These are phyloP conservation scores for Eptesicus fuscus DNA, from an alignment of 2,113 vertebrate genomes.

Conservation along the genomic window DNA sequence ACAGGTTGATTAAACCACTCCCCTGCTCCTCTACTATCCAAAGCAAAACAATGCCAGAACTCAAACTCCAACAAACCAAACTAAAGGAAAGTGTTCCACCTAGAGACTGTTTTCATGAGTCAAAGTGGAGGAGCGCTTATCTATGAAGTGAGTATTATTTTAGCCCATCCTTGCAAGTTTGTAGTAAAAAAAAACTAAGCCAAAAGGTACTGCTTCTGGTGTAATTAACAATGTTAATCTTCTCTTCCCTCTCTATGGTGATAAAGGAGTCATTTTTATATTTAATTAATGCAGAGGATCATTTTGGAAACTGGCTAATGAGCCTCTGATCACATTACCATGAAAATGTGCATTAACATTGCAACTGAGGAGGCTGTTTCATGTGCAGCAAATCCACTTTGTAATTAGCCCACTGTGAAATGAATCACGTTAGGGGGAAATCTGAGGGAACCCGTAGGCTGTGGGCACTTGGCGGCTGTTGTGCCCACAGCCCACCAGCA, in stretches of 20 bases:
- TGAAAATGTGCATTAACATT: constrained; percentile 90
- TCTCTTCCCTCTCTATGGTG: constrained; percentile 82
- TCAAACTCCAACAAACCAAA: constrained; percentile 73
- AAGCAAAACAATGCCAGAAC: constrained; percentile 69
- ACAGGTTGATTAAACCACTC: not conserved
- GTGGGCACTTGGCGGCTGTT: constrained; percentile 75
- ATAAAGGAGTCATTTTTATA: constrained; percentile 91
- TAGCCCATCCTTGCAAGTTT: constrained; percentile 64
- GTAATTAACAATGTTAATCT: constrained; percentile 88
- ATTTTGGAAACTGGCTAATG: constrained; percentile 94
- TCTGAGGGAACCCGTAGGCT: constrained; percentile 72
- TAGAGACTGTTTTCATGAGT: constrained; percentile 78
- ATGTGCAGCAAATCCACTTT: constrained; percentile 86
- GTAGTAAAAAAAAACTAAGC: constrained; percentile 68
- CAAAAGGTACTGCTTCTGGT: constrained; percentile 79
- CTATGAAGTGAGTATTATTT: constrained; percentile 27
- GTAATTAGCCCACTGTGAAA: constrained; percentile 90
- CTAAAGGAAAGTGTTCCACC: constrained; percentile 85
- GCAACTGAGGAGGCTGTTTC: constrained; percentile 84
- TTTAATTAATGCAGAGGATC: constrained; percentile 95
- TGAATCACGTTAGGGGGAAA: constrained; percentile 80
- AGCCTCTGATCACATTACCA: constrained; percentile 94
- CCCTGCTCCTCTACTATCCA: constrained; percentile 54
- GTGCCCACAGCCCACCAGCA: constrained; percentile 81
- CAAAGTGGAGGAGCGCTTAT: constrained; percentile 54